phyloP scores from a whole-genome alignment of 1,140 invertebrate genomes.

The Nephila pilipes region DNA sequence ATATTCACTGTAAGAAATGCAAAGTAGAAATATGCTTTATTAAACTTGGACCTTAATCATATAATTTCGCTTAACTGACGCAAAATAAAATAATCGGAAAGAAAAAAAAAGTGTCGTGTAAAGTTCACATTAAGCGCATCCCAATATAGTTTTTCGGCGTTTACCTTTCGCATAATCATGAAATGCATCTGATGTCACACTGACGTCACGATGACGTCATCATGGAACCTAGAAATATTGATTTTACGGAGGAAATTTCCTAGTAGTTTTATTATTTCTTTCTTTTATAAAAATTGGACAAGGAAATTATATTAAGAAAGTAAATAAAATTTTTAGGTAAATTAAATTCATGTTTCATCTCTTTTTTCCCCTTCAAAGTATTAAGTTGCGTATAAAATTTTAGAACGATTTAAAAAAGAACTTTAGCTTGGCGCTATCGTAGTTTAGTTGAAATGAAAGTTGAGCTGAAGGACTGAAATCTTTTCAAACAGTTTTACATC shows the following conservation, averaged over 20 bases:
- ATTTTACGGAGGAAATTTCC: constrained; percentile 22
- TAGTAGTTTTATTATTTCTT: background rate
- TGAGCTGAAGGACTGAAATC: too few species aligned
- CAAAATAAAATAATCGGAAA: background rate
- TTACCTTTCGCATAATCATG: constrained; percentile 51
- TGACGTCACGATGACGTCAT: constrained; percentile 63
- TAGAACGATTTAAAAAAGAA: too few species aligned
- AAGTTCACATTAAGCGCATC: background rate
- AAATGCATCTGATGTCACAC: constrained; percentile 40
- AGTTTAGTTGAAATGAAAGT: too few species aligned
- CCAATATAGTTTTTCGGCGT: constrained; percentile 10
- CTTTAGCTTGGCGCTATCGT: too few species aligned
- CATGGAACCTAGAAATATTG: constrained; percentile 56
- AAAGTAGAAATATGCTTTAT: background rate
- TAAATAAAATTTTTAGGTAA: too few species aligned
- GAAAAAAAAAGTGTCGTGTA: background rate
- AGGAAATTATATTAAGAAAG: too few species aligned
- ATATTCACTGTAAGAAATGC: background rate
- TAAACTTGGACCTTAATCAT: background rate
- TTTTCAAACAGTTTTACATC: too few species aligned
- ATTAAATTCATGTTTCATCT: too few species aligned
- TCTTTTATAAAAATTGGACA: too few species aligned
- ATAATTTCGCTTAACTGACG: background rate
- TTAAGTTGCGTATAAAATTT: too few species aligned
- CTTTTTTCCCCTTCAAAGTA: too few species aligned